Conservation (phyloP, 2,797 vertebrate genomes). For the Pseudochromis fuscus region DNA sequence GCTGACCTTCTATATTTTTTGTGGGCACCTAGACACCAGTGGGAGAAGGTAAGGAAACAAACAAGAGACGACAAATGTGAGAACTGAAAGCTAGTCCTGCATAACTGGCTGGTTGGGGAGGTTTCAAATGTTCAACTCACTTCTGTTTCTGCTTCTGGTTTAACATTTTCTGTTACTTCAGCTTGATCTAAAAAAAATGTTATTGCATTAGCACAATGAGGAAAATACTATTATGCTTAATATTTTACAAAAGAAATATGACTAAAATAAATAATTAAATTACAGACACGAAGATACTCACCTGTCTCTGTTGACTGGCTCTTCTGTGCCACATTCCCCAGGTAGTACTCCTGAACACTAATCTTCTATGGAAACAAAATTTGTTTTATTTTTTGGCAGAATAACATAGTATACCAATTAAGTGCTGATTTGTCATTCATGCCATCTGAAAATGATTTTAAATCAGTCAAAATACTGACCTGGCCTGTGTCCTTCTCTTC, state of each 20-base stretch:
- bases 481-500: conserved; percentile 98
- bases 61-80: background rate
- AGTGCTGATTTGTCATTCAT: background rate
- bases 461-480: conserved; percentile 80
- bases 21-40: conserved; percentile 86
- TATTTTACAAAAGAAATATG: background rate
- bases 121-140: conserved; percentile 56
- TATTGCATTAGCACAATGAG: background rate
- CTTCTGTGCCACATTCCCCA: conserved; percentile 87
- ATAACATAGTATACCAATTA: too few relatives aligned
- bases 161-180: conserved; percentile 61
- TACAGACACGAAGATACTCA: conserved; percentile 62
- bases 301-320: conserved; percentile 85
- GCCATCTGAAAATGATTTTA: conserved; percentile 9
- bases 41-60: background rate
- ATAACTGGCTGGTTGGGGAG: background rate
- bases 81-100: background rate
- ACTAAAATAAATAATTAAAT: too few relatives aligned
- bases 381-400: too few relatives aligned
- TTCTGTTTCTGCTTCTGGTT: conserved; percentile 68
- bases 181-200: conserved; percentile 63
- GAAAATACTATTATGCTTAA: background rate
- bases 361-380: conserved; percentile 87
- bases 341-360: conserved; percentile 95
- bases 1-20: conserved; percentile 98